Evolutionary conservation across 2,888 invertebrate species (phyloP).

Genomic region (Ornithoptera priamus): DNA sequence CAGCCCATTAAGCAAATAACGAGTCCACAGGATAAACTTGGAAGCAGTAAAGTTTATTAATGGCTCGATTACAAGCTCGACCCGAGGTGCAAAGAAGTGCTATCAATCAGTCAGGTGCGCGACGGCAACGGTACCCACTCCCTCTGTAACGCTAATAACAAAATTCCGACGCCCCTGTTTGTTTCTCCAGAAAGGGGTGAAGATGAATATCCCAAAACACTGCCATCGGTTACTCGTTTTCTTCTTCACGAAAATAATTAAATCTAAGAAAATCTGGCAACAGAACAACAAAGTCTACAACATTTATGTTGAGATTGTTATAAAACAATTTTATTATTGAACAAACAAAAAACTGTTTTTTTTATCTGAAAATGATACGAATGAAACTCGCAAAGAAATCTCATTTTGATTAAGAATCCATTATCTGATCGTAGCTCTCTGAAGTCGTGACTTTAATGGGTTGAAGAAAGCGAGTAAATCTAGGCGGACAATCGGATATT

Average conservation of each 20-base stretch:
- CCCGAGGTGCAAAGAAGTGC: slow-evolving; percentile 80
- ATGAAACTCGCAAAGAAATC: slow-evolving; percentile 25
- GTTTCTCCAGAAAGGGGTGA: slow-evolving; percentile 75
- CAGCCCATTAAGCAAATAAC: slow-evolving; percentile 78
- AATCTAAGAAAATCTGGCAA: slow-evolving; percentile 38
- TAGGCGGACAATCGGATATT: slow-evolving; percentile 25
- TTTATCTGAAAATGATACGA: slow-evolving; percentile 10
- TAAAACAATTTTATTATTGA: not conserved
- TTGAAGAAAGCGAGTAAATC: slow-evolving; percentile 25
- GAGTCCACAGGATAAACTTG: slow-evolving; percentile 76
- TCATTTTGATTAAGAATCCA: slow-evolving; percentile 26
- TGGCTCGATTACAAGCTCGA: slow-evolving; percentile 80
- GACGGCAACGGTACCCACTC: slow-evolving; percentile 68
- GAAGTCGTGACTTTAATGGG: slow-evolving; percentile 29
- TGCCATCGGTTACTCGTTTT: slow-evolving; percentile 48
- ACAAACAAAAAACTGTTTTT: not conserved
- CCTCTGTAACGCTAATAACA: slow-evolving; percentile 78
- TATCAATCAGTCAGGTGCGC: slow-evolving; percentile 77
- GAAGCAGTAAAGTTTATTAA: slow-evolving; percentile 80
- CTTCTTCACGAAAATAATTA: slow-evolving; percentile 46
- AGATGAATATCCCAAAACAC: slow-evolving; percentile 64
- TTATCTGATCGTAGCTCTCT: slow-evolving; percentile 29
- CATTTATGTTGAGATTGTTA: not conserved
- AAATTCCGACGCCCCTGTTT: slow-evolving; percentile 78
- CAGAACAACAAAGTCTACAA: slow-evolving; percentile 7